Conservation (phyloP, 1,140 invertebrate genomes). For the Neodiprion pinetum region DNA sequence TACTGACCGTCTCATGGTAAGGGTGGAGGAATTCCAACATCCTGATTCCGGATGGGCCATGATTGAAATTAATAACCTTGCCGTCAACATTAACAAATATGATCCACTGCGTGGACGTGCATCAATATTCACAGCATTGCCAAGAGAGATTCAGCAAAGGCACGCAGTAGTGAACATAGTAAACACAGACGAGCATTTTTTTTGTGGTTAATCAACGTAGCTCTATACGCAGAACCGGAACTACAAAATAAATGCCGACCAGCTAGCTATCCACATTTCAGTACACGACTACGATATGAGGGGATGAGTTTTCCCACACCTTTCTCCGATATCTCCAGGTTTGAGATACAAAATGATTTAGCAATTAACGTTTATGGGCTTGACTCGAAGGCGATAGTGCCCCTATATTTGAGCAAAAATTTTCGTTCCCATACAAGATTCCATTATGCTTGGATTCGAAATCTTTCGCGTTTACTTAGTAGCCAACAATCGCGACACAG, state of each 20-base stretch:
- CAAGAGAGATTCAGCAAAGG: constrained; percentile 39
- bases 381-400: too few species aligned
- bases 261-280: constrained; percentile 39
- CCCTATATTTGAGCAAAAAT: too few species aligned
- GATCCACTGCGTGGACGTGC: constrained; percentile 33
- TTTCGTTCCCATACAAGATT: too few species aligned
- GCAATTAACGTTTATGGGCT: too few species aligned
- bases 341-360: too few species aligned
- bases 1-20: constrained; percentile 16
- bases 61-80: not conserved
- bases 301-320: constrained; percentile 47
- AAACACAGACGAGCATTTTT: too few species aligned
- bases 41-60: constrained; percentile 17
- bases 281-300: constrained; percentile 46
- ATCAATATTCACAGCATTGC: constrained; percentile 41
- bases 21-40: constrained; percentile 28
- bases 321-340: constrained; percentile 14
- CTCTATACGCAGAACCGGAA: constrained; percentile 37
- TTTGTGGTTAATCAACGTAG: too few species aligned
- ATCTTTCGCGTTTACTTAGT: too few species aligned
- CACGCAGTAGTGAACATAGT: too few species aligned
- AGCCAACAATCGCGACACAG: not conserved
- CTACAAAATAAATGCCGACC: constrained; percentile 27
- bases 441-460: too few species aligned
- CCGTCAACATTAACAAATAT: too few species aligned